These are phyloP conservation scores for Salminus brasiliensis DNA, from an alignment of 2,113 vertebrate species.

Conservation along the genomic window DNA sequence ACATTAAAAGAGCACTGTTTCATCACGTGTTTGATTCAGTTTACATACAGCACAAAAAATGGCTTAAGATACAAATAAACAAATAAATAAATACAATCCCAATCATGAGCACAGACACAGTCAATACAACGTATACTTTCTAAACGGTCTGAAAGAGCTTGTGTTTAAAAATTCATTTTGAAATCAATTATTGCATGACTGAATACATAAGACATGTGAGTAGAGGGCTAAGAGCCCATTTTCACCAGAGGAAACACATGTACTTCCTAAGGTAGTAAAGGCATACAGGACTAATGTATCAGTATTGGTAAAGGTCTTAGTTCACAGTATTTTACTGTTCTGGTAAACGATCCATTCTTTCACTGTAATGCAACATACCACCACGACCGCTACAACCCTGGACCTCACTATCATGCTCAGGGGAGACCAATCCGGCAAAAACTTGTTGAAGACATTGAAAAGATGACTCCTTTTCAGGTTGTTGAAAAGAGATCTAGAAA, in stretches of 20 bases:
- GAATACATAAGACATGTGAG: not conserved
- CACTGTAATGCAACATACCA: not conserved
- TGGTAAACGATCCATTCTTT: not conserved
- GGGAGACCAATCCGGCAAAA: no score
- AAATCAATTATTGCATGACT: conserved; percentile 37
- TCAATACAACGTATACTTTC: not conserved
- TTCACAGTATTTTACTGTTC: no score
- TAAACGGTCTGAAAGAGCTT: not conserved
- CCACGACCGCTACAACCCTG: no score
- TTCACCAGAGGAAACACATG: not conserved
- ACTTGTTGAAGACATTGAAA: no score
- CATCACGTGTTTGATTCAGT: no score
- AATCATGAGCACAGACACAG: not conserved
- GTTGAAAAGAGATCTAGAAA: no score
- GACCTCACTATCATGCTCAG: no score
- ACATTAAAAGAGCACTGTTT: no score
- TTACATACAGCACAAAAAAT: not conserved
- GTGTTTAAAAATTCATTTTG: conserved; percentile 44
- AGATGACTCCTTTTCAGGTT: no score
- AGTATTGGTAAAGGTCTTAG: not conserved
- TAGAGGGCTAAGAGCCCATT: not conserved
- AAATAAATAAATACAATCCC: not conserved
- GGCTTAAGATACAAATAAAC: not conserved
- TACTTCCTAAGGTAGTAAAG: not conserved
- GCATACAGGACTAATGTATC: not conserved